Base-by-base conservation (phyloP, 2,888 invertebrate genomes). In the Diarsia mendica region DNA sequence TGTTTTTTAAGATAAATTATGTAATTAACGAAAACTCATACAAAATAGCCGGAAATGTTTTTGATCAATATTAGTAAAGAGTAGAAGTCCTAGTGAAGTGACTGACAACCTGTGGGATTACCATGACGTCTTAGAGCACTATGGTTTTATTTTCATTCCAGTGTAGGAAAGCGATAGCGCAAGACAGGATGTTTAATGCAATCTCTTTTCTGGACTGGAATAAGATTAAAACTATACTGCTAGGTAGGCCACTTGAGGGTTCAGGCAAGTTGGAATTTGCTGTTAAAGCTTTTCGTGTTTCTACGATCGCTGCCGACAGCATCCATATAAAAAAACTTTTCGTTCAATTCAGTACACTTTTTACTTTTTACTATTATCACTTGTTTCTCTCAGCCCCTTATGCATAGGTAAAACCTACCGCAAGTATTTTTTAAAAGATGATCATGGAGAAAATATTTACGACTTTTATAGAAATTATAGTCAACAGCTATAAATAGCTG, bases 381-480 rank as follows among this genome's bases (percentile, higher is more conserved):
- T 39, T 39, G 0, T 28, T 58, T 58, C 15, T 28, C 28, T 58
- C 3, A 3, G 28, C 9, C 28, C 28, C 58, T 3, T 28, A 58
- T 9, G 15, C 28, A 60, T 60, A 3, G 18, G 9, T 33, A 73
- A 48, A 48, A 46, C 18, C 8, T 18, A 18, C 15, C 23, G 15
- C 33, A 53, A 64, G 33, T 64, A 20, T 51, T 51, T 74, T 65
- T 61, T 61, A 11, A 33, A 61, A 6, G 48, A 58, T 53, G 10
- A n/a, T 39, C 5, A n/a, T n/a, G 51, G 33, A 61, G 0, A 53
- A 39, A 51, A 61, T 68, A 51, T n/a, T 77, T 60, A 67, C 23
- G 15, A 69, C 18, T 15, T n/a, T n/a, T 39, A 48, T 9, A 64
- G 11, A 23, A 28, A 75, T 33, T 49, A 11, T 51, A 23, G 13